phyloP scores from a whole-genome alignment of 2,888 invertebrate species.

The Gibbula magus region DNA sequence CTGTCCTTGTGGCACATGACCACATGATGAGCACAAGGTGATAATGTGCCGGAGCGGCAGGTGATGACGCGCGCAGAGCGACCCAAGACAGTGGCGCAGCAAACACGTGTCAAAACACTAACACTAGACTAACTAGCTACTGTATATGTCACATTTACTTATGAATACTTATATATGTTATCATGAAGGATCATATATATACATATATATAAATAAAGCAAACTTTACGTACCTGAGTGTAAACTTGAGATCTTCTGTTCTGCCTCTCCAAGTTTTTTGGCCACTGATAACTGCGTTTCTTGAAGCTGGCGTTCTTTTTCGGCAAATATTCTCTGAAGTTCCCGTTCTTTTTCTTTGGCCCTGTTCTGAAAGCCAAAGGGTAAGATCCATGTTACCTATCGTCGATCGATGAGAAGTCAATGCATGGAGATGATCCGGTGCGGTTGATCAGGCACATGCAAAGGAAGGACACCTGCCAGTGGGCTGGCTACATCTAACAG shows the following conservation, averaged over 20 bases:
- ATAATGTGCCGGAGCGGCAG: too few species aligned
- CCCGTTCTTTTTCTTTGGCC: conserved; percentile 73
- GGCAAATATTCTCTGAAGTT: conserved; percentile 71
- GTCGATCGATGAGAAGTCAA: too few species aligned
- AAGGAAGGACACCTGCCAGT: too few species aligned
- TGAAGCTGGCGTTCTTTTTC: conserved; percentile 75
- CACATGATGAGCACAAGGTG: too few species aligned
- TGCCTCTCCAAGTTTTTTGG: conserved; percentile 75
- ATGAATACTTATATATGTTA: not conserved
- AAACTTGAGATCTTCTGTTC: conserved; percentile 74
- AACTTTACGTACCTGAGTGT: conserved; percentile 64
- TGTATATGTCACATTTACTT: not conserved
- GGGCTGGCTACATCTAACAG: not conserved
- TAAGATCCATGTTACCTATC: conserved; percentile 6
- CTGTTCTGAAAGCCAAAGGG: conserved; percentile 58
- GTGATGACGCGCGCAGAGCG: too few species aligned
- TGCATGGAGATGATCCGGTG: too few species aligned
- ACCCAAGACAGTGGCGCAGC: too few species aligned
- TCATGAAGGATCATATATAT: not conserved
- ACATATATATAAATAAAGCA: not conserved
- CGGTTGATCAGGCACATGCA: too few species aligned
- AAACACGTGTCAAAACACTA: too few species aligned
- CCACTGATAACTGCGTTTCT: conserved; percentile 73
- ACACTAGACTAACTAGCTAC: too few species aligned
- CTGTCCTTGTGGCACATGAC: too few species aligned